These are phyloP conservation scores for Forbesichthys papilliferus DNA, from an alignment of 2,113 vertebrate species.

Conservation along the genomic window DNA sequence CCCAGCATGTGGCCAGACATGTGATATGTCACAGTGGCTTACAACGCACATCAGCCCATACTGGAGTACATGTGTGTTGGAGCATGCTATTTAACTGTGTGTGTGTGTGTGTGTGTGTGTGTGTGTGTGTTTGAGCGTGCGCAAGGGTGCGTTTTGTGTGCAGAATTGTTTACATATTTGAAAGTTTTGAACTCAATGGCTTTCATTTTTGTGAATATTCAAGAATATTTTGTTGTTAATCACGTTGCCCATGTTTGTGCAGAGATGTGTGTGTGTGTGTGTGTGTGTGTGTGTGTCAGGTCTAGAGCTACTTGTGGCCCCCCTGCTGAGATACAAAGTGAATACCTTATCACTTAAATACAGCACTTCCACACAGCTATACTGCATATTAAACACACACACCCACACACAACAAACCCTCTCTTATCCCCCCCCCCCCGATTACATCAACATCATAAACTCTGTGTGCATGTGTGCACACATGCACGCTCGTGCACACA, in stretches of 20 bases:
- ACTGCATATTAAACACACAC: constrained; percentile 42
- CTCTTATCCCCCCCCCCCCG: constrained; percentile 30
- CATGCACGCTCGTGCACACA: neutral
- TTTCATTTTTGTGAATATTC: constrained; percentile 35
- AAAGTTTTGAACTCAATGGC: constrained; percentile 16
- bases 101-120: constrained; percentile 4
- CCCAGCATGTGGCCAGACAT: constrained; percentile 60
- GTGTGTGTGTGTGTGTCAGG: constrained; percentile 30
- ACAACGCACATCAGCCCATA: constrained; percentile 28
- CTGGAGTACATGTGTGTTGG: neutral
- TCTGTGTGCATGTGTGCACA: constrained; percentile 8
- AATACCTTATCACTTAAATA: constrained; percentile 74
- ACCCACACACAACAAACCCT: constrained; percentile 21
- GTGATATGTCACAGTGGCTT: constrained; percentile 51
- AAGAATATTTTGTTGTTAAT: constrained; percentile 9
- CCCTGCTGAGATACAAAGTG: constrained; percentile 72
- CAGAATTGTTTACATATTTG: constrained; percentile 1
- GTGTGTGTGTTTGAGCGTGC: neutral
- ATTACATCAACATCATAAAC: constrained; percentile 38
- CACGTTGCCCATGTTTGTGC: constrained; percentile 11
- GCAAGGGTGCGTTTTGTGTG: constrained; percentile 2
- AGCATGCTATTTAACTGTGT: neutral
- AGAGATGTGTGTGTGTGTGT: constrained; percentile 1
- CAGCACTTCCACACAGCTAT: constrained; percentile 55
- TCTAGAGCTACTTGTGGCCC: constrained; percentile 48